phyloP scores from a whole-genome alignment of 1,140 invertebrate species.

The Diprion similis region DNA sequence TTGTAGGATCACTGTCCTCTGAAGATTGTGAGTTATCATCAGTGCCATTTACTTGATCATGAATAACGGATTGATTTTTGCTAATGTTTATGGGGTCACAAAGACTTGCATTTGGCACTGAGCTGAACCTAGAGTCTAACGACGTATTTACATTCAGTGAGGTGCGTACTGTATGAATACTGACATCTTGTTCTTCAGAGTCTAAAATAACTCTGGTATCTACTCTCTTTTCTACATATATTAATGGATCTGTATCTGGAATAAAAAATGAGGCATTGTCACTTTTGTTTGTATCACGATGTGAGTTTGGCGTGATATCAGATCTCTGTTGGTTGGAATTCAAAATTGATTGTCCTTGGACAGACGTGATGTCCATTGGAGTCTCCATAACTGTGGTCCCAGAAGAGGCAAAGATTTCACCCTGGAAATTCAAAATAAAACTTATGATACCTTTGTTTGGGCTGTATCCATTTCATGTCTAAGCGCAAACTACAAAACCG shows the following conservation, averaged over 20 bases:
- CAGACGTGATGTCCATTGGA: constrained; percentile 3
- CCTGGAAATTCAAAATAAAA: background rate
- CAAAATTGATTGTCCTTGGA: constrained; percentile 11
- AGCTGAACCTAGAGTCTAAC: constrained; percentile 29
- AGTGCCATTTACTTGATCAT: constrained; percentile 14
- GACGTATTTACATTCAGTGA: constrained; percentile 50
- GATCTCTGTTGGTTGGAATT: background rate
- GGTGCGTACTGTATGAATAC: constrained; percentile 26
- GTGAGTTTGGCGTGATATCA: background rate
- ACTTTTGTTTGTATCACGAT: background rate
- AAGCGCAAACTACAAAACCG: background rate
- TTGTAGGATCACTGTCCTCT: background rate
- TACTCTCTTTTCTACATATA: background rate
- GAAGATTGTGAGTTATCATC: too few relatives aligned
- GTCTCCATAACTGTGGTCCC: background rate
- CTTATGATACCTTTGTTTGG: background rate
- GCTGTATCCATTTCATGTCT: background rate
- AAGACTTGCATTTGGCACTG: background rate
- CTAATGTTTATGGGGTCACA: background rate
- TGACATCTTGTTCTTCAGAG: constrained; percentile 6
- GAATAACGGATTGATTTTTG: background rate
- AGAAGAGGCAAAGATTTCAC: background rate
- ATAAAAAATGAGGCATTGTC: background rate
- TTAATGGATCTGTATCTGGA: background rate
- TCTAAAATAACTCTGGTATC: background rate